Percentiles rank a stretch among this genome's conserved stretches.
phyloP scores from a whole-genome alignment of 1,140 invertebrate genomes.

The Calosoma granatense region DNA sequence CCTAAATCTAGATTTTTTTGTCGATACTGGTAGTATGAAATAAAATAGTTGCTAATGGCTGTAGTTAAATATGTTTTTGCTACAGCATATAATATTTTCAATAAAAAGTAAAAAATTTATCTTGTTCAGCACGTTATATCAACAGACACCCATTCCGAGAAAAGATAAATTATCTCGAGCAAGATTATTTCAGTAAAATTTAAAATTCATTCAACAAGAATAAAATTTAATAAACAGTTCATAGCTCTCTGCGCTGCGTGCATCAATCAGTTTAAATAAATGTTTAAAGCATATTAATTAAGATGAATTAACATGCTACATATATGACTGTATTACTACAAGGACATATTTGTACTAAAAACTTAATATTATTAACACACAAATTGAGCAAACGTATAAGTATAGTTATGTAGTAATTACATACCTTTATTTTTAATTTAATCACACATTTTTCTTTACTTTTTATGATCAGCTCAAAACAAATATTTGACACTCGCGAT shows the following conservation, averaged over 20 bases:
- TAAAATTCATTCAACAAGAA: no score
- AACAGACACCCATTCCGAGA: neutral
- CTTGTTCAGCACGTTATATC: no score
- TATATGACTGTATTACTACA: neutral
- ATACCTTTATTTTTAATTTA: neutral
- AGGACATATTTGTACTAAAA: neutral
- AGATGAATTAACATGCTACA: conserved; percentile 3
- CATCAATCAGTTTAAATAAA: conserved; percentile 3
- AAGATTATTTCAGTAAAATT: neutral
- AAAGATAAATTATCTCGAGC: neutral
- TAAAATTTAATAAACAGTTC: neutral
- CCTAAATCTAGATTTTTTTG: no score
- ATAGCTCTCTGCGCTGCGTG: neutral
- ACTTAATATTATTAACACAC: neutral
- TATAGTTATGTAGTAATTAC: neutral
- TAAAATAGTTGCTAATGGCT: no score
- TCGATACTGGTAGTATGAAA: no score
- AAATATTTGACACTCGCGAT: conserved; percentile 1
- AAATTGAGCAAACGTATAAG: neutral
- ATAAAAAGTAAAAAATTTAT: no score
- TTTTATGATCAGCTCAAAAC: neutral
- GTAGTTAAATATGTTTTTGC: no score
- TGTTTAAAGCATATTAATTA: conserved; percentile 1
- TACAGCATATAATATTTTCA: no score
- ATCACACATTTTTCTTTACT: neutral